Percentiles rank a stretch among this genome's conserved stretches.
Conservation (phyloP, 2,888 invertebrate genomes). For the Noctua janthe region DNA sequence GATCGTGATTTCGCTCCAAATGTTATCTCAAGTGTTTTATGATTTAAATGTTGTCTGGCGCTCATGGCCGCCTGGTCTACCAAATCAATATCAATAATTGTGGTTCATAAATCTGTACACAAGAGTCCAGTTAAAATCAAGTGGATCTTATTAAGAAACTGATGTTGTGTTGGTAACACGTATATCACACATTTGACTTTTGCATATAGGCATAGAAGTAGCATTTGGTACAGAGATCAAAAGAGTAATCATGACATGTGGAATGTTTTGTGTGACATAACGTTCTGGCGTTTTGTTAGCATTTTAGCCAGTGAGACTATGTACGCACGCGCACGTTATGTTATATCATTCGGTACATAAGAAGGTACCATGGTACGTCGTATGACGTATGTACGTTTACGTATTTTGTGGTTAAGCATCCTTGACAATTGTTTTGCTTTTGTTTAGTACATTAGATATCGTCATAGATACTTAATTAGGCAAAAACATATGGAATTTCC, state of each 20-base stretch:
- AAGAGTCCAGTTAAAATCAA: constrained; percentile 6
- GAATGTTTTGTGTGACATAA: constrained; percentile 22
- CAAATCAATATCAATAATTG: constrained; percentile 35
- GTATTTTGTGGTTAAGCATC: background rate
- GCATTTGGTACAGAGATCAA: constrained; percentile 19
- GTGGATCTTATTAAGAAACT: constrained; percentile 9
- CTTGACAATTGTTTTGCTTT: background rate
- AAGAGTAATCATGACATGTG: constrained; percentile 40
- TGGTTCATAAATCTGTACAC: constrained; percentile 23
- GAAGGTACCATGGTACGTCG: background rate
- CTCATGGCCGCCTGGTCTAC: constrained; percentile 17
- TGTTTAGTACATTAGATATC: background rate
- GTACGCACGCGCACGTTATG: background rate
- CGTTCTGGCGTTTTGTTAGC: background rate
- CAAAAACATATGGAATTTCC: background rate
- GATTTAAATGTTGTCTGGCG: constrained; percentile 8
- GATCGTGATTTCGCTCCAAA: background rate
- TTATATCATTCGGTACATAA: constrained; percentile 14
- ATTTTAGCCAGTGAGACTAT: background rate
- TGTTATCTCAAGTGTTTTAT: constrained; percentile 9
- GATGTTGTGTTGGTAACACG: background rate
- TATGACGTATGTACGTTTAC: constrained; percentile 9
- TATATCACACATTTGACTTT: constrained; percentile 6
- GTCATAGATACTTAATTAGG: constrained; percentile 9
- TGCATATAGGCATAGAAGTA: constrained; percentile 3